A percentile compares a stretch with the other conserved stretches of the same genome.
phyloP scores from a whole-genome alignment of 2,113 vertebrate genomes.

The Archilochus colubris region DNA sequence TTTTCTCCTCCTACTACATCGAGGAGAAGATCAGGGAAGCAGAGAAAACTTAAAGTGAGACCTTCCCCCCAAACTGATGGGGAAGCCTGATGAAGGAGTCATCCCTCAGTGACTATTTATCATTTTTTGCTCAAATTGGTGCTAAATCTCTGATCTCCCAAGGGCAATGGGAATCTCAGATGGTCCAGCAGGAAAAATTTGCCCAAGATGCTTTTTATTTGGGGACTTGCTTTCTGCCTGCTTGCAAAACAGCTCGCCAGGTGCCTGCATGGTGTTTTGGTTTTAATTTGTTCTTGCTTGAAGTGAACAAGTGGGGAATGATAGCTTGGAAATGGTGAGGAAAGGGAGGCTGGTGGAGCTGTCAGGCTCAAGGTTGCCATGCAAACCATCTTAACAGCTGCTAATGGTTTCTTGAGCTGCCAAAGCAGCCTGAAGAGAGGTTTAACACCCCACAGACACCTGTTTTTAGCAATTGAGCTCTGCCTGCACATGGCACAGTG shows the following conservation, averaged over 20 bases:
- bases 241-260: not conserved
- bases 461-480: constrained; percentile 25
- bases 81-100: not conserved
- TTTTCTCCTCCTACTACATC: not conserved
- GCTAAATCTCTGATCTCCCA: not conserved
- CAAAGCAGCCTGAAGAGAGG: constrained; percentile 3
- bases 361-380: not conserved
- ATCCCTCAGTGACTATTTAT: not conserved
- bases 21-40: not conserved
- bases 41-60: not conserved
- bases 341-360: not conserved
- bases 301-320: not conserved
- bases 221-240: not conserved
- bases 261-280: not conserved
- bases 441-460: constrained; percentile 31
- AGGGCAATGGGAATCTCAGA: not conserved
- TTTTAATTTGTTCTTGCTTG: constrained; percentile 8
- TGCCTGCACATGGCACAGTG: not conserved
- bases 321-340: not conserved
- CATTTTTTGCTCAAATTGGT: not conserved
- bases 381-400: constrained; percentile 42
- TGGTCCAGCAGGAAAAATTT: not conserved
- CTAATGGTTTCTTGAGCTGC: constrained; percentile 52
- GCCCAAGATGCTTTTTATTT: not conserved
- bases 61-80: not conserved